Evolutionary conservation across 1,140 invertebrate species (phyloP).

Genomic region (Dendroctonus valens): DNA sequence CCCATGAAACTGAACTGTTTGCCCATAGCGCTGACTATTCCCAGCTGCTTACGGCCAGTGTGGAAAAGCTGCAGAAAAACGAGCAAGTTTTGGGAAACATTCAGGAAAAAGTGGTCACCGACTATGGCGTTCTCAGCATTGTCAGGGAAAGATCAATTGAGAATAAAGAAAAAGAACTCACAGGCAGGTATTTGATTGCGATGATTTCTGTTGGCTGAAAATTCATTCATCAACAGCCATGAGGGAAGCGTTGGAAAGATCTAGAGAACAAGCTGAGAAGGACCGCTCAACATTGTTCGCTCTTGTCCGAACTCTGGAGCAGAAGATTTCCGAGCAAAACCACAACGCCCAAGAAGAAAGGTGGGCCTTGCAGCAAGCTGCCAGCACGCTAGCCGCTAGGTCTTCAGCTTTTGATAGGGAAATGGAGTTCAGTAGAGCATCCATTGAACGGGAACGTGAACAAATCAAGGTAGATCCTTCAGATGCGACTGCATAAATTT

Average conservation of each 20-base stretch:
- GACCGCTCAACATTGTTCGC: slow-evolving; percentile 54
- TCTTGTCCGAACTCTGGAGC: slow-evolving; percentile 52
- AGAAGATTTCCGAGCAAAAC: slow-evolving; percentile 49
- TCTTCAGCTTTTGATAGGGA: slow-evolving; percentile 52
- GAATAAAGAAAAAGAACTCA: slow-evolving; percentile 48
- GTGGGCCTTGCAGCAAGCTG: slow-evolving; percentile 47
- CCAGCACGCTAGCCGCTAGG: slow-evolving; percentile 45
- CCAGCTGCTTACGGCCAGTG: slow-evolving; percentile 50
- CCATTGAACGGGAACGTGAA: slow-evolving; percentile 52
- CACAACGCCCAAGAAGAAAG: slow-evolving; percentile 48
- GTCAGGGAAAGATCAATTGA: slow-evolving; percentile 49
- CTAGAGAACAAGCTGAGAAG: slow-evolving; percentile 49
- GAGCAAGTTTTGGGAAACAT: slow-evolving; percentile 41
- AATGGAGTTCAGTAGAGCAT: slow-evolving; percentile 48
- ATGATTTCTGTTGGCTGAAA: slow-evolving; percentile 2
- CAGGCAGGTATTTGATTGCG: slow-evolving; percentile 38
- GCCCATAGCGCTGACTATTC: slow-evolving; percentile 50
- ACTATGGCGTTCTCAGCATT: slow-evolving; percentile 47
- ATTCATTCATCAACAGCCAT: slow-evolving; percentile 38
- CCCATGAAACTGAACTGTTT: slow-evolving; percentile 48
- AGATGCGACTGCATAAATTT: not conserved
- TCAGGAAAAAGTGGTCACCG: slow-evolving; percentile 43
- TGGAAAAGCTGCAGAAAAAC: slow-evolving; percentile 42
- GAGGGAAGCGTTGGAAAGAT: slow-evolving; percentile 50
- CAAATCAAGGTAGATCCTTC: slow-evolving; percentile 43